These are phyloP conservation scores for Ochropacha duplaris DNA, from an alignment of 2,888 invertebrate genomes.

Conservation along the genomic window DNA sequence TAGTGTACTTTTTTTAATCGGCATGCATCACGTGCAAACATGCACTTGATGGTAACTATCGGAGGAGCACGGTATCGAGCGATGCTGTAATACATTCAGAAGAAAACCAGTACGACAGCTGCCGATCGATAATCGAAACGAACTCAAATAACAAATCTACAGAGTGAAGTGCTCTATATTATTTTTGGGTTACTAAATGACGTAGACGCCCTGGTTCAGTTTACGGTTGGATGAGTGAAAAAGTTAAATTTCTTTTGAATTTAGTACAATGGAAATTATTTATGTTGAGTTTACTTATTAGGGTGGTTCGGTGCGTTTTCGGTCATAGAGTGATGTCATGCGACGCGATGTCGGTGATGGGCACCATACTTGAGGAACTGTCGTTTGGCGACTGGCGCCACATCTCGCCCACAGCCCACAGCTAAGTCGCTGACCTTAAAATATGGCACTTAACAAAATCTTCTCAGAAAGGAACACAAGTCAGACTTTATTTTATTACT, in stretches of 20 bases:
- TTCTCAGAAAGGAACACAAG: background rate
- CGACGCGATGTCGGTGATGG: conserved; percentile 7
- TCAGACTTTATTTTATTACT: background rate
- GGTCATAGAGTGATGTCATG: conserved; percentile 33
- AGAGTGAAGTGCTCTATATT: background rate
- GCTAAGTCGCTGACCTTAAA: conserved; percentile 29
- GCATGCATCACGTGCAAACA: background rate
- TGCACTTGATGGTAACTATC: background rate
- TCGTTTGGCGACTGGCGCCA: conserved; percentile 35
- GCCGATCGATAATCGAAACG: background rate
- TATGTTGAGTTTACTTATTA: conserved; percentile 15
- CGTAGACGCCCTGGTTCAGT: conserved; percentile 7
- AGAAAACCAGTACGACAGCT: conserved; percentile 1
- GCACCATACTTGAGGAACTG: conserved; percentile 14
- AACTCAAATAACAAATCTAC: background rate
- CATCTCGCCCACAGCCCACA: conserved; percentile 49
- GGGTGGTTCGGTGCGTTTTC: conserved; percentile 17
- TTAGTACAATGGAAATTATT: conserved; percentile 3
- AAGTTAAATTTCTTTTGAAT: background rate
- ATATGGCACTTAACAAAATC: conserved; percentile 6
- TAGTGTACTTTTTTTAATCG: too few relatives aligned
- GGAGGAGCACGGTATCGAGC: background rate
- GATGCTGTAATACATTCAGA: background rate
- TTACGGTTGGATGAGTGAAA: background rate
- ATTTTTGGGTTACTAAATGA: conserved; percentile 2